Conservation (phyloP, 2,797 vertebrate species). For the Phylloscopus collybita region DNA sequence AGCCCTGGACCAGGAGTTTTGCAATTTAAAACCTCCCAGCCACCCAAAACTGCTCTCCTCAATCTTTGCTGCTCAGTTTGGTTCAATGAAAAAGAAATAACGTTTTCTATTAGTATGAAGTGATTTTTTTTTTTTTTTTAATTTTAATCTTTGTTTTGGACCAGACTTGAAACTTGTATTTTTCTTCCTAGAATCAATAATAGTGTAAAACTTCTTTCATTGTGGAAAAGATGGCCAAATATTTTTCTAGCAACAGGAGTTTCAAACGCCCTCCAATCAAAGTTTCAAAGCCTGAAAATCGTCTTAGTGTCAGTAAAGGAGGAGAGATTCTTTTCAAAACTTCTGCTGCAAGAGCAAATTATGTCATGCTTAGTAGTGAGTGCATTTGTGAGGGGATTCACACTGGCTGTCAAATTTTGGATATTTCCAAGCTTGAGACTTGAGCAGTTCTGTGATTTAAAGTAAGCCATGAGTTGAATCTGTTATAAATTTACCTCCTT, state of each 20-base stretch:
- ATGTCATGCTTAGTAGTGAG: not conserved
- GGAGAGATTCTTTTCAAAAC: not conserved
- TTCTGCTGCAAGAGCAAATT: not conserved
- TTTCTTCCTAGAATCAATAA: not conserved
- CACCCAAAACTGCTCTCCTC: not conserved
- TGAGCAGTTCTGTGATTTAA: not conserved
- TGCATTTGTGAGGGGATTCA: not conserved
- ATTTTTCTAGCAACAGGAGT: not conserved
- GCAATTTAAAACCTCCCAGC: not conserved
- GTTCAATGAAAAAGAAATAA: not conserved
- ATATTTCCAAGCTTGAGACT: not conserved
- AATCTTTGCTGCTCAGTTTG: not conserved
- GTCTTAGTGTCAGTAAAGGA: not conserved
- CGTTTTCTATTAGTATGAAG: accelerated
- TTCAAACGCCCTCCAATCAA: not conserved
- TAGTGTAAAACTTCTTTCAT: not conserved
- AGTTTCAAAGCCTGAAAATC: not conserved
- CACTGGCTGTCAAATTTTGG: not conserved
- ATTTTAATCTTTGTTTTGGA: not conserved
- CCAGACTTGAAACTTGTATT: not conserved
- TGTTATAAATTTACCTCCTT: not conserved
- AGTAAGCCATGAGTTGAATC: not conserved
- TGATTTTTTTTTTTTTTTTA: not conserved
- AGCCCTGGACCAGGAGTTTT: not conserved
- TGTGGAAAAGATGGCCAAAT: not conserved